Evolutionary conservation across 2,888 invertebrate genomes (phyloP).

Genomic region (Oscheius onirici): DNA sequence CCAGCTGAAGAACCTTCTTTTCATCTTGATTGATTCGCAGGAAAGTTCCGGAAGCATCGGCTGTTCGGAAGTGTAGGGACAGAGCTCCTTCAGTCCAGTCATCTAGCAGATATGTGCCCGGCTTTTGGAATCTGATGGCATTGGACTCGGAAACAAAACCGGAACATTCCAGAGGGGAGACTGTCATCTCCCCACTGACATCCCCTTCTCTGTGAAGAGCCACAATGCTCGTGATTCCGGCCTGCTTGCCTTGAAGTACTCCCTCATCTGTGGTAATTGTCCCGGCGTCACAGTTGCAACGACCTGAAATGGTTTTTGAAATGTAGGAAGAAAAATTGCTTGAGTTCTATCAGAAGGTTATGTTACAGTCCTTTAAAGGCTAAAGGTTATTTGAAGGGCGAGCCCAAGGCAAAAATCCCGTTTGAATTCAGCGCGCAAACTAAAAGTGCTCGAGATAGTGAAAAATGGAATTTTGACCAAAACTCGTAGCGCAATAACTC

Average conservation of each 20-base stretch:
- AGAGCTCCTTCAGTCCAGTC: conserved; percentile 22
- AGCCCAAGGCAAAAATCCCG: no score
- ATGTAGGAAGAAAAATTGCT: no score
- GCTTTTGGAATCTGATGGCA: conserved; percentile 14
- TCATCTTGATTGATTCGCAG: background rate
- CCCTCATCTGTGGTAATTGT: conserved; percentile 50
- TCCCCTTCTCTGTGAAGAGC: conserved; percentile 44
- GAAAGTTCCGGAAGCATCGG: conserved; percentile 7
- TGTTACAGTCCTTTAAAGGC: no score
- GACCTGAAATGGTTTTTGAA: no score
- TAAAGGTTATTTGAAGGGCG: no score
- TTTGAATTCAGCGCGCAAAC: no score
- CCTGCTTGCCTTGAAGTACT: conserved; percentile 41
- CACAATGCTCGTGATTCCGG: conserved; percentile 51
- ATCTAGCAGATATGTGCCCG: background rate
- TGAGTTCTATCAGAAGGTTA: no score
- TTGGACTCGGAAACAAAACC: conserved; percentile 48
- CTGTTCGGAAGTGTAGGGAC: conserved; percentile 29
- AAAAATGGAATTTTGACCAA: no score
- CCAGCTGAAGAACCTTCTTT: background rate
- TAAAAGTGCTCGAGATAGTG: no score
- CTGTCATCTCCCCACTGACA: conserved; percentile 50
- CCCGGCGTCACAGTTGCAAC: conserved; percentile 60
- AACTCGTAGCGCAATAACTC: no score
- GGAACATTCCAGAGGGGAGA: conserved; percentile 56